phyloP scores from a whole-genome alignment of 2,888 invertebrate genomes.

The Campoletis raptor region DNA sequence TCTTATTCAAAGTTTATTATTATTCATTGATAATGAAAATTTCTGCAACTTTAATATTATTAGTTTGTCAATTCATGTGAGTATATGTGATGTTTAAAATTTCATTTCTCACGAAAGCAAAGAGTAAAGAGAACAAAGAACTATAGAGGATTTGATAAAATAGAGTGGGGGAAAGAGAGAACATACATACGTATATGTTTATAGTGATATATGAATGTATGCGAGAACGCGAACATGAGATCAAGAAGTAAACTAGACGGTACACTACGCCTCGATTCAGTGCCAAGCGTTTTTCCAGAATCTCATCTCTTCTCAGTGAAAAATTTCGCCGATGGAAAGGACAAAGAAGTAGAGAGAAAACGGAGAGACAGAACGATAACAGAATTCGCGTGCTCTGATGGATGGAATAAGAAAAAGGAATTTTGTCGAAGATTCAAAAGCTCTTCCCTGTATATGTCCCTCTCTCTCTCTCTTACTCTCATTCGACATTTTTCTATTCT shows the following conservation, averaged over 20 bases:
- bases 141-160: neutral
- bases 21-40: neutral
- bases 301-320: neutral
- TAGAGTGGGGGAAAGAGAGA: neutral
- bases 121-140: neutral
- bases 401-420: conserved; percentile 37
- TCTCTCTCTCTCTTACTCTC: neutral
- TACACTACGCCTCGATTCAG: conserved; percentile 43
- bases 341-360: neutral
- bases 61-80: neutral
- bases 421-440: conserved; percentile 42
- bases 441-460: conserved; percentile 9
- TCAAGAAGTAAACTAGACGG: conserved; percentile 56
- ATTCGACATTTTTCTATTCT: neutral
- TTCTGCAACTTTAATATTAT: neutral
- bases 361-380: neutral
- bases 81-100: neutral
- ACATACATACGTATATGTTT: neutral
- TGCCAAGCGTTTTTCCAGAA: conserved; percentile 37
- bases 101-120: neutral
- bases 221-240: conserved; percentile 42
- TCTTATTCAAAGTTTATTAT: neutral
- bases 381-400: conserved; percentile 18
- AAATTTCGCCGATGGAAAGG: conserved; percentile 18
- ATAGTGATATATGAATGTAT: conserved; percentile 28